Conservation (phyloP, 2,888 invertebrate species). For the Oscheius sp. region DNA sequence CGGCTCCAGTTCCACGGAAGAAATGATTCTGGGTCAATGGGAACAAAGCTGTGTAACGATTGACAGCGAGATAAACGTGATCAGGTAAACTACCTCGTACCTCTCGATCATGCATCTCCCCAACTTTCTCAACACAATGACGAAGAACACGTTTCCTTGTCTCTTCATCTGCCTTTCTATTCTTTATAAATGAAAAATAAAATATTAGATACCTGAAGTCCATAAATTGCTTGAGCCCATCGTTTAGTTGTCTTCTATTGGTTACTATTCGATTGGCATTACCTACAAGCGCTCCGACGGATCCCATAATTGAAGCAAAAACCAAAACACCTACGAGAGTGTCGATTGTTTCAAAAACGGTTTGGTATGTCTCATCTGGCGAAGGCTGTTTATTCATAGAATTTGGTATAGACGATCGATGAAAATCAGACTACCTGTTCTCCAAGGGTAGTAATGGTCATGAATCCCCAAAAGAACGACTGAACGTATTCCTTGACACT, state of each 20-base stretch:
- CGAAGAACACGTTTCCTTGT: conserved; percentile 37
- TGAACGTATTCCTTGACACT: conserved; percentile 57
- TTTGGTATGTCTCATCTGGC: conserved; percentile 49
- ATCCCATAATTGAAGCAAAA: conserved; percentile 62
- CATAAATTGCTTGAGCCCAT: conserved; percentile 55
- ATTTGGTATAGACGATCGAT: not conserved
- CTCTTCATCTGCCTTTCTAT: conserved; percentile 33
- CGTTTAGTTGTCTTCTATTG: conserved; percentile 46
- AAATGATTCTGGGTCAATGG: conserved; percentile 7
- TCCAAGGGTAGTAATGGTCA: conserved; percentile 63
- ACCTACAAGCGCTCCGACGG: conserved; percentile 46
- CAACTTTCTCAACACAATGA: conserved; percentile 45
- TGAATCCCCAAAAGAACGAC: conserved; percentile 60
- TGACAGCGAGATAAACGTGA: conserved; percentile 37
- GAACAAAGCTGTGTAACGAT: conserved; percentile 34
- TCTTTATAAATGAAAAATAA: too few relatives aligned
- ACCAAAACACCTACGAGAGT: conserved; percentile 54
- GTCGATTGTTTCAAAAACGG: conserved; percentile 50
- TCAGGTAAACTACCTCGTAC: conserved; percentile 32
- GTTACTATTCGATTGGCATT: conserved; percentile 42
- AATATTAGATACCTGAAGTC: conserved; percentile 47
- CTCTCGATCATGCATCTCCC: not conserved
- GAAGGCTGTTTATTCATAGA: conserved; percentile 43
- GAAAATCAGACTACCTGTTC: conserved; percentile 46
- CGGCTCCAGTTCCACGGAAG: conserved; percentile 11